These are phyloP conservation scores for Fabriciana adippe DNA, from an alignment of 2,888 invertebrate species.

Conservation along the genomic window DNA sequence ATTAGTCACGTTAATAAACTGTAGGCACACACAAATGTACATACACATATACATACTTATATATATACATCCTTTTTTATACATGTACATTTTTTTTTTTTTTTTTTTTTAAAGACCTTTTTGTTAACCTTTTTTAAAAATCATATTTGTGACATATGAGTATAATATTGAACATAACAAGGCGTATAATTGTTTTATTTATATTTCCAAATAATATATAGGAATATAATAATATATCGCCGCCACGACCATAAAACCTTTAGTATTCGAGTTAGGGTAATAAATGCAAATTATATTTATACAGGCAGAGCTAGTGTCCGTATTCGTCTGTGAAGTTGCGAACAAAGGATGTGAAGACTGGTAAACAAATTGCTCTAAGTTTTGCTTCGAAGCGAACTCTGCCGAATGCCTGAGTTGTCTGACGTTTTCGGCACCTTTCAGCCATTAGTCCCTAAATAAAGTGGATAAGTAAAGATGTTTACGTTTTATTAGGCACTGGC, in stretches of 20 bases:
- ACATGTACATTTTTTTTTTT: no score
- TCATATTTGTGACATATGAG: no score
- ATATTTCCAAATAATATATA: no score
- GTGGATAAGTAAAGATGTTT: neutral
- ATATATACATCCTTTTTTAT: no score
- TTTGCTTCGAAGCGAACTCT: conserved; percentile 5
- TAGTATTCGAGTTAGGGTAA: conserved; percentile 8
- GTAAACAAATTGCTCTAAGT: conserved; percentile 21
- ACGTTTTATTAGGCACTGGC: neutral
- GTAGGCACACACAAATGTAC: no score
- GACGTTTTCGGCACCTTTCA: conserved; percentile 15
- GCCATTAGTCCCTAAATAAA: conserved; percentile 3
- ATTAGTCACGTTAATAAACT: neutral
- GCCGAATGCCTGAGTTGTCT: conserved; percentile 8
- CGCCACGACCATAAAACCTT: no score
- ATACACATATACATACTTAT: no score
- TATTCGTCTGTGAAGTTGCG: conserved; percentile 21
- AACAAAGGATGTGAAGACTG: conserved; percentile 22
- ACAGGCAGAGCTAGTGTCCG: conserved; percentile 14
- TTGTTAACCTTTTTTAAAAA: no score
- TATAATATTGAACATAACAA: no score
- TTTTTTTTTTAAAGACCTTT: no score
- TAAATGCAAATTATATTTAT: conserved; percentile 22
- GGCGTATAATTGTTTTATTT: no score
- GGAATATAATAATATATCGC: no score